Conservation (phyloP, 2,888 invertebrate genomes). For the Rhagophthalmus giganteus region DNA sequence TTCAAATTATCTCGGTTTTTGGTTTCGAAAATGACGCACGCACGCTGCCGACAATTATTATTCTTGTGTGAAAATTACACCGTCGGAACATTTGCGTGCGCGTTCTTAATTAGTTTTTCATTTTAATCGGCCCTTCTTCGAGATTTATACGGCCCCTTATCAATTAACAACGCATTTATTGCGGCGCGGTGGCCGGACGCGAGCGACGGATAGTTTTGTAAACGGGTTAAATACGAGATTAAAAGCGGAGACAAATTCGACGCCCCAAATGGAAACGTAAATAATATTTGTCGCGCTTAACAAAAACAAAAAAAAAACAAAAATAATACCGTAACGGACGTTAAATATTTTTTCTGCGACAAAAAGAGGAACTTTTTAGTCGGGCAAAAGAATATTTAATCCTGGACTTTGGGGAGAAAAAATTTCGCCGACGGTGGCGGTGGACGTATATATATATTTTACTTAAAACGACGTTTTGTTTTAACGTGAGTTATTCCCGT, state of each 20-base stretch:
- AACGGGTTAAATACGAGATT: too few relatives aligned
- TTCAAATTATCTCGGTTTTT: slow-evolving; percentile 22
- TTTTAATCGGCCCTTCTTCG: slow-evolving; percentile 7
- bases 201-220: too few relatives aligned
- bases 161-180: not conserved
- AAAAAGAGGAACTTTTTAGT: not conserved
- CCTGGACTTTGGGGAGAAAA: not conserved
- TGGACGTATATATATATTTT: not conserved
- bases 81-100: slow-evolving; percentile 9
- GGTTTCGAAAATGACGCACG: slow-evolving; percentile 18
- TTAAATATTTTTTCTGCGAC: not conserved
- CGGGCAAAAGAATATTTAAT: slow-evolving; percentile 1
- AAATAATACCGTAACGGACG: slow-evolving; percentile 2
- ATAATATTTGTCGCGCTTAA: slow-evolving; percentile 10
- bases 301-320: too few relatives aligned
- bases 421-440: not conserved
- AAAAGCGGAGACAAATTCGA: not conserved
- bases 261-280: slow-evolving; percentile 3
- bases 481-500: not conserved
- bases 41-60: slow-evolving; percentile 17
- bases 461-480: not conserved
- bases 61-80: slow-evolving; percentile 20
- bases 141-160: slow-evolving; percentile 8
- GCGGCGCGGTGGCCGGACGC: too few relatives aligned
- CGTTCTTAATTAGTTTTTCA: slow-evolving; percentile 24